These are phyloP conservation scores for Apogon hyalosoma DNA, from an alignment of 2,797 vertebrate genomes.

Conservation along the genomic window DNA sequence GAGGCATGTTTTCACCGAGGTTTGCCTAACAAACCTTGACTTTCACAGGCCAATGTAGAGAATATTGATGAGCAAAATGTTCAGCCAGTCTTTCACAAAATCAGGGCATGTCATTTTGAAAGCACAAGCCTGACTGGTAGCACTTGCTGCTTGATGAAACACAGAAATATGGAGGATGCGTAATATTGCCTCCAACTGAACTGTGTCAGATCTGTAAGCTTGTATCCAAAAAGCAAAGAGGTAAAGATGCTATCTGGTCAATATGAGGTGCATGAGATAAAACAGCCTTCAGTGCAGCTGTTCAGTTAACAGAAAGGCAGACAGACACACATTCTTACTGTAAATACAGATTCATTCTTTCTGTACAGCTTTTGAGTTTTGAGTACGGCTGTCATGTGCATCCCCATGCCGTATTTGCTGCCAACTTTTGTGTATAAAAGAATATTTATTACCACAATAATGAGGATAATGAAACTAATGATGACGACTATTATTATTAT, in stretches of 20 bases:
- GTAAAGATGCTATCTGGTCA: constrained; percentile 56
- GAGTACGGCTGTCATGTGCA: constrained; percentile 85
- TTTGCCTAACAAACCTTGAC: constrained; percentile 63
- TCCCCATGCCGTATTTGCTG: constrained; percentile 86
- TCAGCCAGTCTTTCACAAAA: constrained; percentile 76
- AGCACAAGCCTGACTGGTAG: constrained; percentile 81
- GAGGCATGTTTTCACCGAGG: constrained; percentile 72
- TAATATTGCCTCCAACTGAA: constrained; percentile 56
- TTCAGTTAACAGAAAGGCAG: constrained; percentile 71
- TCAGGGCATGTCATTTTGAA: constrained; percentile 80
- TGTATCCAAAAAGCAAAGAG: constrained; percentile 30
- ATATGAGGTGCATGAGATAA: constrained; percentile 76
- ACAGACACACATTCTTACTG: constrained; percentile 84
- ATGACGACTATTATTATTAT: constrained; percentile 78
- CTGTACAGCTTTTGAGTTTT: constrained; percentile 91
- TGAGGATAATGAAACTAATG: constrained; percentile 70
- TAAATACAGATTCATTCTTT: constrained; percentile 89
- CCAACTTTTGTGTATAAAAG: constrained; percentile 88
- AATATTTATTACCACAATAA: constrained; percentile 81
- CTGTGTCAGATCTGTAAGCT: constrained; percentile 39
- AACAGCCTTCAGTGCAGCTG: constrained; percentile 75
- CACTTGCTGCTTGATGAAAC: constrained; percentile 44
- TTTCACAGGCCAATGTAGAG: constrained; percentile 66
- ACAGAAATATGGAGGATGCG: constrained; percentile 51
- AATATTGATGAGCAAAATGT: constrained; percentile 65